These are phyloP conservation scores for Craseonycteris thonglongyai DNA, from an alignment of 2,113 vertebrate genomes.

Conservation along the genomic window DNA sequence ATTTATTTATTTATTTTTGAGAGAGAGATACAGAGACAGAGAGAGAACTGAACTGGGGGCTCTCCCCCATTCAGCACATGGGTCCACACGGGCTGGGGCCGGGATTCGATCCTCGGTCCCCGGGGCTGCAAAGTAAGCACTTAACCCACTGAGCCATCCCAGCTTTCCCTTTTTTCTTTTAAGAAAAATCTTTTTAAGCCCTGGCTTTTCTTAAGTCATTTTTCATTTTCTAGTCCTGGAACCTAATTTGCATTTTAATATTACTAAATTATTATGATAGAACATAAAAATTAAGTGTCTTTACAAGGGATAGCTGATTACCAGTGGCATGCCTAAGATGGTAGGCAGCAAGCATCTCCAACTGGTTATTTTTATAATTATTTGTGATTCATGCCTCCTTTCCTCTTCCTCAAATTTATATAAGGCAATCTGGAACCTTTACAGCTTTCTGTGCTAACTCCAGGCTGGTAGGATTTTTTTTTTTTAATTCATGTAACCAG, in stretches of 20 bases:
- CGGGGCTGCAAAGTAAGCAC: too few relatives aligned
- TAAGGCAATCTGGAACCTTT: neutral
- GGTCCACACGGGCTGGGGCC: too few relatives aligned
- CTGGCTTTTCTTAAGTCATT: neutral
- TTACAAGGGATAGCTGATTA: neutral
- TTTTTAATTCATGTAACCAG: conserved; percentile 2
- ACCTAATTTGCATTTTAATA: conserved; percentile 30
- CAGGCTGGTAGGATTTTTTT: neutral
- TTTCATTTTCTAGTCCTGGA: neutral
- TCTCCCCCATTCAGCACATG: too few relatives aligned
- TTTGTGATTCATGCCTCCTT: neutral
- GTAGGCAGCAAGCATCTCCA: neutral
- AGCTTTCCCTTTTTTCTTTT: neutral
- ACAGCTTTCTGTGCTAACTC: neutral
- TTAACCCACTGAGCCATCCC: too few relatives aligned
- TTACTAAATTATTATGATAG: neutral
- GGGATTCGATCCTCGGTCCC: too few relatives aligned
- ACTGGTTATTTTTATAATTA: conserved; percentile 14
- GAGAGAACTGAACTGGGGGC: too few relatives aligned
- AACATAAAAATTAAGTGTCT: neutral
- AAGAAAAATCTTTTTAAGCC: neutral
- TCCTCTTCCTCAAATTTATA: neutral
- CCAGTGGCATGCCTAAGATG: neutral
- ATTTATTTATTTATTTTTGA: too few relatives aligned
- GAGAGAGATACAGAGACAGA: too few relatives aligned